Evolutionary conservation across 2,113 vertebrate genomes (phyloP), one percentile per base, ranked within the genome.

Genomic region (Fregetta grallaria): DNA sequence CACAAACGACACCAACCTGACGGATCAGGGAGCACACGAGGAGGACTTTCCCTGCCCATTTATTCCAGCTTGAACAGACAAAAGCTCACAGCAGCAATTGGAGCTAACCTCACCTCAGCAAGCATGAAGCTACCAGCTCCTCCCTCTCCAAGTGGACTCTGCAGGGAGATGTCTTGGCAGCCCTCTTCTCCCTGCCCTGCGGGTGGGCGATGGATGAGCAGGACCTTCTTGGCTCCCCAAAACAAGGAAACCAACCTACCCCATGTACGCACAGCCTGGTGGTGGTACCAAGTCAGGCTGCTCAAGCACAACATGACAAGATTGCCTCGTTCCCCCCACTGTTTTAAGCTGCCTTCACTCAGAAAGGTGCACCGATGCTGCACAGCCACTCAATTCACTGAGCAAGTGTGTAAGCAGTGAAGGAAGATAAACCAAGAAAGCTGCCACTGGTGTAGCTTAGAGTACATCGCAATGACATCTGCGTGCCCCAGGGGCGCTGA

Each of bases 401-500:
- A 62, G 66, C 36, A 13, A 49, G 55, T 21, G 15, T 21, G 40
- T 49, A 62, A 49, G 44, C 59, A 44, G 47, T 7, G 32, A 52
- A 27, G 42, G 72, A 61, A 83, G 29, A 65, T 19, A 58, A 59
- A 63, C 11, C 30, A 8, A 32, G 62, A 44, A 42, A 42, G 50
- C 34, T 86, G 53, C 36, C 25, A 14, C 11, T 15, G 55, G 16
- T 4, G 21, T 17, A 61, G 44, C 45, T 44, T 23, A 5, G 53
- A 26, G 55, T 8, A 27, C 6, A 0, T 5, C 5, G 4, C 20
- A 21, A 15, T 1, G n/a, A 53, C 0, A 3, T 25, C 34, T 1
- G 2, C 1, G 1, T 61, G 53, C 10, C 34, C 34, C 14, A 38
- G 34, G 47, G 5, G 38, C 14, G 5, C 0, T 3, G 27, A 52